Evolutionary conservation across 1,140 invertebrate genomes (phyloP).

Genomic region (Drosophila tani): DNA sequence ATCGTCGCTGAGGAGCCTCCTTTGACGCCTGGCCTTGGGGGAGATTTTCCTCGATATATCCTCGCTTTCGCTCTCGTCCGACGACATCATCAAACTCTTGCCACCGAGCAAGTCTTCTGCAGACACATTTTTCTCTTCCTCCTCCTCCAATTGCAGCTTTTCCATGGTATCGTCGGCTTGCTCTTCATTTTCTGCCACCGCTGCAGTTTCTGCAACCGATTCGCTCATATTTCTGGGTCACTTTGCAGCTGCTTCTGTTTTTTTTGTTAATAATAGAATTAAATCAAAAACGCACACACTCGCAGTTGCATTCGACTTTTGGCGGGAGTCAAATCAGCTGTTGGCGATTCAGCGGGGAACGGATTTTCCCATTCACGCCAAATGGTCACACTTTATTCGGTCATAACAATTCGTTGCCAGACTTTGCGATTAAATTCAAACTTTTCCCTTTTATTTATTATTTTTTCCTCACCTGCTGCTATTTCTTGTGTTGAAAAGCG

Average conservation of each 20-base stretch:
- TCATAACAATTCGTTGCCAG: not conserved
- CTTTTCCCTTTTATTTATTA: no score
- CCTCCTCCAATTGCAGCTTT: slow-evolving; percentile 67
- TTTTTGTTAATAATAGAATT: slow-evolving; percentile 34
- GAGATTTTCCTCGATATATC: slow-evolving; percentile 34
- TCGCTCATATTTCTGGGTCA: slow-evolving; percentile 74
- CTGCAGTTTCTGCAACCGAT: slow-evolving; percentile 60
- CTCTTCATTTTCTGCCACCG: slow-evolving; percentile 60
- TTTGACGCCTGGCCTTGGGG: slow-evolving; percentile 15
- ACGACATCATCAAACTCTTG: slow-evolving; percentile 71
- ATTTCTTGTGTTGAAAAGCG: no score
- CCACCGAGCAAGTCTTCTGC: slow-evolving; percentile 74
- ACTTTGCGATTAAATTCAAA: no score
- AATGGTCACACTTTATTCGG: not conserved
- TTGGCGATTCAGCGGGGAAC: not conserved
- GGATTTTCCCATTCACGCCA: no score
- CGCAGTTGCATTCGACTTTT: slow-evolving; percentile 40
- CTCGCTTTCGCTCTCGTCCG: slow-evolving; percentile 74
- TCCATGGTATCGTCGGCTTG: slow-evolving; percentile 66
- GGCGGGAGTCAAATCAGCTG: slow-evolving; percentile 47
- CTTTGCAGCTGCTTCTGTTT: slow-evolving; percentile 12
- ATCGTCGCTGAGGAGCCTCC: slow-evolving; percentile 13
- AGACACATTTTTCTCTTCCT: slow-evolving; percentile 70
- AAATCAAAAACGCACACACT: slow-evolving; percentile 51
- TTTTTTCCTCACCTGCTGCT: no score